phyloP scores from a whole-genome alignment of 2,888 invertebrate genomes.

The Julus scanicus region DNA sequence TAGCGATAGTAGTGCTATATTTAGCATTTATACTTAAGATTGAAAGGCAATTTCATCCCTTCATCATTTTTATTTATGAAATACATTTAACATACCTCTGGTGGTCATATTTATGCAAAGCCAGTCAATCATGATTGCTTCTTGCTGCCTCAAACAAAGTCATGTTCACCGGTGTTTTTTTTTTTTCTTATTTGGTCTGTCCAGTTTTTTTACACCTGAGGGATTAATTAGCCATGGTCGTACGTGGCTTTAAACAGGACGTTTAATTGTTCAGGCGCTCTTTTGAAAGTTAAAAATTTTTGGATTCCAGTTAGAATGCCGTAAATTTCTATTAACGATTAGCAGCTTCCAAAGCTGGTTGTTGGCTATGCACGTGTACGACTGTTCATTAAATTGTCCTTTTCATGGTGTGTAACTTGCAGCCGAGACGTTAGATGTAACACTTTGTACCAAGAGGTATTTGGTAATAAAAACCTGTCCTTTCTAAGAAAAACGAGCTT shows the following conservation, averaged over 20 bases:
- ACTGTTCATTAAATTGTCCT: slow-evolving; percentile 28
- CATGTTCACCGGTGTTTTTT: background rate
- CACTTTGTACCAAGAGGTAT: slow-evolving; percentile 51
- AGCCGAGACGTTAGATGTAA: slow-evolving; percentile 41
- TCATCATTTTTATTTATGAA: slow-evolving; percentile 37
- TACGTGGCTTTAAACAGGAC: background rate
- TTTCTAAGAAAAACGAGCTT: slow-evolving; percentile 49
- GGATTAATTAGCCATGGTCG: background rate
- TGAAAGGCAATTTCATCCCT: slow-evolving; percentile 17
- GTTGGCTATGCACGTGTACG: slow-evolving; percentile 37
- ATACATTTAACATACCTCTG: slow-evolving; percentile 18
- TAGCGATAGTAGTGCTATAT: background rate
- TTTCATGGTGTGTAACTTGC: slow-evolving; percentile 3
- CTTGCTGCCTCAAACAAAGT: background rate
- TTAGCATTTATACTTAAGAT: slow-evolving; percentile 49
- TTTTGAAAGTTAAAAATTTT: background rate
- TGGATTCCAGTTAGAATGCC: background rate
- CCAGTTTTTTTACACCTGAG: background rate
- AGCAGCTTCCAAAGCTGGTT: slow-evolving; percentile 41
- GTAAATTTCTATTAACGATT: background rate
- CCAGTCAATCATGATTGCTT: slow-evolving; percentile 20
- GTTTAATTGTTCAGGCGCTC: background rate
- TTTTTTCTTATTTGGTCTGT: no score
- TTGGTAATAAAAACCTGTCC: slow-evolving; percentile 51
- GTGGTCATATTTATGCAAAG: slow-evolving; percentile 25